Percentiles rank a stretch among this genome's conserved stretches.
phyloP scores from a whole-genome alignment of 2,888 invertebrate species.

The Brassicogethes aeneus region DNA sequence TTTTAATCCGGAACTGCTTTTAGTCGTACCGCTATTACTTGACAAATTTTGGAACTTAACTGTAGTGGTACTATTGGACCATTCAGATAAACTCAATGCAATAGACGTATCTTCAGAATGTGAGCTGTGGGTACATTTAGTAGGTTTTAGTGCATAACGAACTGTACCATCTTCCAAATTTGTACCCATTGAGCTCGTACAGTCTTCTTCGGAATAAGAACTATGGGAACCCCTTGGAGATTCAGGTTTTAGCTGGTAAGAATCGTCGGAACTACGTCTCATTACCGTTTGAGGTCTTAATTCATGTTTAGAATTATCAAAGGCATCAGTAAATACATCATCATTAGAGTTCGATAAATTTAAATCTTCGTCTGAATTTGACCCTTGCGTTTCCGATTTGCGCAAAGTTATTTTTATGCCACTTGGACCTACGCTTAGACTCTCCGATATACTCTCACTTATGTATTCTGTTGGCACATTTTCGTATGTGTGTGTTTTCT shows the following conservation, averaged over 20 bases:
- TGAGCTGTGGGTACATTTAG: slow-evolving; percentile 74
- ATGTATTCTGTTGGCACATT: slow-evolving; percentile 35
- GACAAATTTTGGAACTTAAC: slow-evolving; percentile 72
- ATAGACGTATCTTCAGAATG: slow-evolving; percentile 83
- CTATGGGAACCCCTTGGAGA: slow-evolving; percentile 46
- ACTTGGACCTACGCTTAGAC: slow-evolving; percentile 36
- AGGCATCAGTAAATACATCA: slow-evolving; percentile 39
- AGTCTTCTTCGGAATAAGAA: slow-evolving; percentile 61
- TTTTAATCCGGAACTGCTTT: slow-evolving; percentile 56
- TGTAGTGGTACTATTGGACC: slow-evolving; percentile 81
- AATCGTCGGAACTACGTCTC: slow-evolving; percentile 37
- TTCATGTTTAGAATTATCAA: slow-evolving; percentile 31
- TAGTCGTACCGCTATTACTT: slow-evolving; percentile 49
- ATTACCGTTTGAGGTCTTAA: slow-evolving; percentile 38
- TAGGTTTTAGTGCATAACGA: slow-evolving; percentile 66
- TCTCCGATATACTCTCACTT: slow-evolving; percentile 36
- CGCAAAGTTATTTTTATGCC: slow-evolving; percentile 38
- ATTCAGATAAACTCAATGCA: slow-evolving; percentile 77
- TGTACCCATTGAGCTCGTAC: slow-evolving; percentile 61
- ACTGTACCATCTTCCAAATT: slow-evolving; percentile 72
- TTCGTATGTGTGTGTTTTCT: slow-evolving; percentile 37
- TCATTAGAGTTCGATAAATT: slow-evolving; percentile 40
- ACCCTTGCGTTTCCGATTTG: slow-evolving; percentile 31
- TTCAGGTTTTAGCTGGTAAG: slow-evolving; percentile 28
- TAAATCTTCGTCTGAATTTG: slow-evolving; percentile 45